Evolutionary conservation across 2,113 vertebrate genomes (phyloP), one percentile per base, ranked within the genome.

Genomic region (Strix uralensis): DNA sequence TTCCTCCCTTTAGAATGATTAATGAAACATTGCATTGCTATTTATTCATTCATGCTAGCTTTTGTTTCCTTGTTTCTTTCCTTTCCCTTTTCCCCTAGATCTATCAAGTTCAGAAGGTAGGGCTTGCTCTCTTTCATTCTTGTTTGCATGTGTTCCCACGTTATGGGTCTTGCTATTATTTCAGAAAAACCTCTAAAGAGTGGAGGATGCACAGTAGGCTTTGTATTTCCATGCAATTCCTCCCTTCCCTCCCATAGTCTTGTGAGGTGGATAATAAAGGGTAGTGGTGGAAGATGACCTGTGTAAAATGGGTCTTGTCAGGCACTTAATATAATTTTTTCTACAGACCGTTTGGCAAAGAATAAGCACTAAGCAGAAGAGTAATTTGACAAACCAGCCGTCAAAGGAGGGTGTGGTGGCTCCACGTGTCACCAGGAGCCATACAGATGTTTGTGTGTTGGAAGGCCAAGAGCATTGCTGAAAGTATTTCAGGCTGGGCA

Each of bases 51-150:
- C 81, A 94, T 0, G 2, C 75, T 71, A 25, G 55, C 81, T 93
- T 92, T 96, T 94, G 63, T 97, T 96, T 96, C 73, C 90, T 86
- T 88, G 73, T 92, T 59, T 97, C 73, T 96, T 86, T 90, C 87
- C 69, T 94, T 57, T 84, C 90, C 84, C 75, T 92, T 66, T 90
- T n/a, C 38, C 75, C 94, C 47, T 98, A 99, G 99, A 99, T 99
- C 98, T 99, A 99, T 98, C 99, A 99, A 97, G 99, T 99, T 89
- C 99, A 99, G 97, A 99, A 99, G 99, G 99, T 99, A 99, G 96
- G 99, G 97, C 74, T 88, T 75, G 78, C 55, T 89, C 4, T 46
- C 8, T 77, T 84, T 91, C 12, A 3, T 90, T 46, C 40, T 71
- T 40, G 54, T 81, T 42, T 93, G 98, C 97, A 97, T 97, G 98